phyloP scores from a whole-genome alignment of 37 sponge, comb jelly and placozoan species.

The Aphrocallistes beatrix region DNA sequence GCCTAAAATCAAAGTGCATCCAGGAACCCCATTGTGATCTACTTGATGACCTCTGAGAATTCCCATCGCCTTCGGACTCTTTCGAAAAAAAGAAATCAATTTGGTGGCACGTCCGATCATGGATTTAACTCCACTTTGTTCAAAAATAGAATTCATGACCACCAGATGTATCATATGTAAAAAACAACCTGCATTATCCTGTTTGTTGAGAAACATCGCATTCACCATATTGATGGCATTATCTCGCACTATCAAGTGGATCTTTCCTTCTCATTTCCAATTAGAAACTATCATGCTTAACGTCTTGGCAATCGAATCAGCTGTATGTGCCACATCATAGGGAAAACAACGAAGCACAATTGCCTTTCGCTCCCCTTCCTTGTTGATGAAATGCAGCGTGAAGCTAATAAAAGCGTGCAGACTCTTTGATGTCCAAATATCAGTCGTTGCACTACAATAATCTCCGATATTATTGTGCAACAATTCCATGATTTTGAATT shows the following conservation, averaged over 20 bases:
- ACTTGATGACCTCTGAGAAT: background rate
- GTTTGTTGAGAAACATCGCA: background rate
- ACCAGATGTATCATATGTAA: slow-evolving; percentile 9
- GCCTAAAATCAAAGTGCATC: background rate
- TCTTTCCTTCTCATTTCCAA: background rate
- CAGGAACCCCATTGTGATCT: slow-evolving; percentile 1
- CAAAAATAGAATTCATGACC: slow-evolving; percentile 20
- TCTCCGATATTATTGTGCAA: background rate
- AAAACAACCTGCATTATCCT: slow-evolving; percentile 1
- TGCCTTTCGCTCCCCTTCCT: slow-evolving; percentile 13
- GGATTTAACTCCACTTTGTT: slow-evolving; percentile 2
- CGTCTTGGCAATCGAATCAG: slow-evolving; percentile 17
- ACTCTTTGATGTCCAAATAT: slow-evolving; percentile 11
- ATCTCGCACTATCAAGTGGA: slow-evolving; percentile 16
- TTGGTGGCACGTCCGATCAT: background rate
- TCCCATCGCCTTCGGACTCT: slow-evolving; percentile 17
- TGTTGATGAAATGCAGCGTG: slow-evolving; percentile 16
- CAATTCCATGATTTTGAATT: background rate
- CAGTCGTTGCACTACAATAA: background rate
- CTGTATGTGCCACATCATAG: background rate
- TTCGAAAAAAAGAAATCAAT: slow-evolving; percentile 14
- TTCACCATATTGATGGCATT: background rate
- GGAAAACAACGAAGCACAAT: slow-evolving; percentile 2
- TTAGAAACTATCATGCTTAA: background rate
- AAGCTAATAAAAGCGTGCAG: background rate